A percentile compares a stretch with the other conserved stretches of the same genome.
These are phyloP conservation scores for Aurelia aurita complex sp. Pacific DNA, from an alignment of 30 jellyfish, hydroid and myxozoan genomes.

Conservation along the genomic window DNA sequence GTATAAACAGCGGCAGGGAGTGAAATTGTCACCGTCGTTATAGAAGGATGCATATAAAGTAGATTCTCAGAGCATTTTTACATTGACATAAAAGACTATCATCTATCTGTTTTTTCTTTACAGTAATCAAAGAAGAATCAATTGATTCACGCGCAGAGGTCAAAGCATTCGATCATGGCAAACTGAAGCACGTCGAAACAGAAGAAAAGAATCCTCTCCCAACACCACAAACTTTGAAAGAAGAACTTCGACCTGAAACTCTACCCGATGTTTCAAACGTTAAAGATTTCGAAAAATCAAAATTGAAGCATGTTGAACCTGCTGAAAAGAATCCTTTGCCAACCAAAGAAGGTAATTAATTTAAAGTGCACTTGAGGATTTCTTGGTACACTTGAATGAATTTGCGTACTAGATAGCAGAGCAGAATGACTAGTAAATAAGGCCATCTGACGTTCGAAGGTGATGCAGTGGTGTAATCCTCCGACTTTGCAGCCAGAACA, in stretches of 20 bases:
- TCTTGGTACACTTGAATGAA: neutral
- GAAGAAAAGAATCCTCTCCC: constrained; percentile 81
- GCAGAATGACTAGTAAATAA: neutral
- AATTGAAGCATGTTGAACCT: constrained; percentile 80
- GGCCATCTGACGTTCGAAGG: too few relatives aligned
- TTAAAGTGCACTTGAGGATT: neutral
- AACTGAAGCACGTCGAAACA: constrained; percentile 69
- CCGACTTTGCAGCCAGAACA: too few relatives aligned
- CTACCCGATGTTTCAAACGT: constrained; percentile 80
- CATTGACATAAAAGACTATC: too few relatives aligned
- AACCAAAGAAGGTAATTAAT: constrained; percentile 24
- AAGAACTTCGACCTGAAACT: constrained; percentile 78
- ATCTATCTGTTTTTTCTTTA: too few relatives aligned
- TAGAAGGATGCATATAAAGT: too few relatives aligned
- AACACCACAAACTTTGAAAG: constrained; percentile 64
- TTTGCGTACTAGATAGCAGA: neutral
- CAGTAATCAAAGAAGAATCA: constrained; percentile 42
- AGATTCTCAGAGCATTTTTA: too few relatives aligned
- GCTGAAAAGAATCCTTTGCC: constrained; percentile 62
- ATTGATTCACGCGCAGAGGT: constrained; percentile 75
- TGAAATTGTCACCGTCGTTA: too few relatives aligned
- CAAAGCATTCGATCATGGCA: constrained; percentile 63
- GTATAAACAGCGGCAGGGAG: too few relatives aligned
- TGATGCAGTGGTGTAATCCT: too few relatives aligned
- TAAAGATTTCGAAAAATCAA: constrained; percentile 42